phyloP scores from a whole-genome alignment of 2,888 invertebrate genomes.

The Melinaea menophilus region DNA sequence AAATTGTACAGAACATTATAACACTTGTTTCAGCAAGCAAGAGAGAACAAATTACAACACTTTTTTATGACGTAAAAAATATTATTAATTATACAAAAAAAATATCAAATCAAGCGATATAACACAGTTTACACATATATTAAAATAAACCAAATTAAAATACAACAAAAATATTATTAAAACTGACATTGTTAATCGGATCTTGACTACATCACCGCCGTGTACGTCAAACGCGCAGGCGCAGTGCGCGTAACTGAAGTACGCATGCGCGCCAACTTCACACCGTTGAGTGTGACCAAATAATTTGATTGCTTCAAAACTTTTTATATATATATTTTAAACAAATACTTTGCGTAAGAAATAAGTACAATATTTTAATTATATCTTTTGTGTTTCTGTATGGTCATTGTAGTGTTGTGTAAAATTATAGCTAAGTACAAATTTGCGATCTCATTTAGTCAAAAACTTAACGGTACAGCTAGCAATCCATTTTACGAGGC shows the following conservation, averaged over 20 bases:
- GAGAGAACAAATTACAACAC: too few relatives aligned
- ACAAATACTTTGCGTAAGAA: background rate
- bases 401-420: background rate
- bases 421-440: constrained; percentile 17
- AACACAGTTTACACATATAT: constrained; percentile 30
- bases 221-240: constrained; percentile 77
- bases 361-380: background rate
- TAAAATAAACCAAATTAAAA: constrained; percentile 30
- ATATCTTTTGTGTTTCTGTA: background rate
- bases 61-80: constrained; percentile 40
- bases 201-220: constrained; percentile 76
- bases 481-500: constrained; percentile 58
- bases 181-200: constrained; percentile 78
- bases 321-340: too few relatives aligned
- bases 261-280: constrained; percentile 70
- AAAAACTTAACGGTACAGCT: constrained; percentile 64
- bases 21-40: too few relatives aligned
- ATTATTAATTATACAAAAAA: constrained; percentile 4
- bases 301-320: background rate
- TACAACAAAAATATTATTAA: constrained; percentile 48
- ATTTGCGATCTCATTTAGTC: constrained; percentile 36
- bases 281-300: constrained; percentile 24
- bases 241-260: constrained; percentile 75
- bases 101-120: constrained; percentile 56
- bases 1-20: background rate